Base-by-base conservation (phyloP, 2,888 invertebrate species). In the Muscina levida region DNA sequence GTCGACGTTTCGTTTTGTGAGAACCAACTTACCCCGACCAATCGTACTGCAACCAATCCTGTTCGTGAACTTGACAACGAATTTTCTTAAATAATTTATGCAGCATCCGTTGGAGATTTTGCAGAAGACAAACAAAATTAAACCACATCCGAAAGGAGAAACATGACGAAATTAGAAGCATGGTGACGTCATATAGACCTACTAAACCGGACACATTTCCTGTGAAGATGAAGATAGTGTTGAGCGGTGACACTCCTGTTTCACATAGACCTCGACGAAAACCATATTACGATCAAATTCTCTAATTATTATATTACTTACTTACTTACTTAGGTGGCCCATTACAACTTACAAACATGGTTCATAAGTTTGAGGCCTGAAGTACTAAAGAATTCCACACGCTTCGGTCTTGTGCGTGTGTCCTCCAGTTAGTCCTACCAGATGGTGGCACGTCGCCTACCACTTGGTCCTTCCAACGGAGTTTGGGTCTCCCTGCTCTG, bases 271-370 rank as follows among this genome's bases (percentile, higher is more conserved):
- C 79, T 1, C 66, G 66, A 15, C 67, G 80, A 44, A 46, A 76
- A 44, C 67, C 81, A 71, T 39, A 62, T 46, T 26, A 68, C 8
- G 71, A 81, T 22, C 75, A 73, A 59, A 8, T 31, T n/a, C n/a
- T n/a, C n/a, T n/a, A n/a, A n/a, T n/a, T n/a, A n/a, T n/a, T n/a
- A n/a, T n/a, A n/a, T n/a, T n/a, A n/a, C n/a, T n/a, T n/a, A n/a
- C n/a, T n/a, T n/a, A n/a, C n/a, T n/a, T n/a, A n/a, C n/a, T n/a
- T n/a, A n/a, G n/a, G n/a, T n/a, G n/a, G n/a, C n/a, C n/a, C n/a
- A n/a, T n/a, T n/a, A n/a, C n/a, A n/a, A n/a, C n/a, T n/a, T n/a
- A n/a, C n/a, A n/a, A n/a, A n/a, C n/a, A n/a, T n/a, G n/a, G n/a
- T n/a, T n/a, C n/a, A n/a, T n/a, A n/a, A n/a, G n/a, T n/a, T n/a